Conservation (phyloP, 2,113 vertebrate species). For the Protobothrops mucrosquamatus region DNA sequence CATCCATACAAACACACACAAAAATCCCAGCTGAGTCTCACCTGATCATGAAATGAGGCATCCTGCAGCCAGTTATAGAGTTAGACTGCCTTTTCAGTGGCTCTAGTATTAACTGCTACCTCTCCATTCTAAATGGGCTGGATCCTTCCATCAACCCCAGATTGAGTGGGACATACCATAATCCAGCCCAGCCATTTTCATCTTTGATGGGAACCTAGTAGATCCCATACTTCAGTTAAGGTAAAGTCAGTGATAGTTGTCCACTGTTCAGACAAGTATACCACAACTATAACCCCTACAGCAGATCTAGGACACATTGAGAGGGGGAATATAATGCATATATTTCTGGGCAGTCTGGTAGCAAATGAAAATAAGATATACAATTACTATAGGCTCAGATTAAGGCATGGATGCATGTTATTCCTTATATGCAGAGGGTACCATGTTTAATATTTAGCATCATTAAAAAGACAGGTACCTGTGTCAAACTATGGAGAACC, state of each 20-base stretch:
- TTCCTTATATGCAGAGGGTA: neutral
- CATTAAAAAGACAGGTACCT: neutral
- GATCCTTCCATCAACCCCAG: neutral
- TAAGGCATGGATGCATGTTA: neutral
- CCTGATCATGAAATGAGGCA: neutral
- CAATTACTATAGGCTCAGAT: neutral
- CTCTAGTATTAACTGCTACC: neutral
- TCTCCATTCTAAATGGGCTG: neutral
- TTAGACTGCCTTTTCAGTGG: neutral
- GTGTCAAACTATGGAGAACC: neutral
- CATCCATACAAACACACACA: neutral
- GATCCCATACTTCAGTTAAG: neutral
- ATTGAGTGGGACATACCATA: neutral
- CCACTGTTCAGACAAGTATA: neutral
- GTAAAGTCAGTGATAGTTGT: neutral
- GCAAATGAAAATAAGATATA: neutral
- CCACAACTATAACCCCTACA: too few relatives aligned
- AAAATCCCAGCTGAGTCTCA: neutral
- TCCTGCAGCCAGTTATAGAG: neutral
- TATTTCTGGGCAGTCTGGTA: neutral
- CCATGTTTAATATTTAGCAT: neutral
- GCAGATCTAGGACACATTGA: neutral
- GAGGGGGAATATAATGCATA: neutral
- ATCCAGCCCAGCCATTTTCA: neutral
- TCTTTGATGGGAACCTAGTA: neutral